phyloP scores from a whole-genome alignment of 2,113 vertebrate species.

The Passerina amoena region DNA sequence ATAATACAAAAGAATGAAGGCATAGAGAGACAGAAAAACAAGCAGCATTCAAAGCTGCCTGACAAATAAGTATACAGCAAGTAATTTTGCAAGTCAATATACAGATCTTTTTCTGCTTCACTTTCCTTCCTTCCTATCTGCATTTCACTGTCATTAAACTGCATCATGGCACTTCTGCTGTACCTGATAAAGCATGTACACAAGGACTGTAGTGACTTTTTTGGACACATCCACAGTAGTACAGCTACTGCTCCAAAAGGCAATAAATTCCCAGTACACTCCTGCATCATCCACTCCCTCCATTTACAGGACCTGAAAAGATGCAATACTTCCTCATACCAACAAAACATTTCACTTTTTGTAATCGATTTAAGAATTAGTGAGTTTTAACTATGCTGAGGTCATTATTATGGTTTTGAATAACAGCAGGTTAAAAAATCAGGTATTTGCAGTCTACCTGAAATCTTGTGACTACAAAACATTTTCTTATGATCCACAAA shows the following conservation, averaged over 20 bases:
- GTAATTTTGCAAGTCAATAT: not conserved
- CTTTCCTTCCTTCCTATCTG: not conserved
- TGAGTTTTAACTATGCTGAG: not conserved
- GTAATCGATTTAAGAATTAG: not conserved
- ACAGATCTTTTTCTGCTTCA: not conserved
- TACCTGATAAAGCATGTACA: not conserved
- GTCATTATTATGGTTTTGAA: not conserved
- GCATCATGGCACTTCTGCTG: not conserved
- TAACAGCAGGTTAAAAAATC: not conserved
- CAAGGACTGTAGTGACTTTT: not conserved
- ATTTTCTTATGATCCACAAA: not conserved
- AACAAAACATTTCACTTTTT: not conserved
- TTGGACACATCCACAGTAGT: not conserved
- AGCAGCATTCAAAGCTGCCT: not conserved
- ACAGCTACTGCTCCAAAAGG: not conserved
- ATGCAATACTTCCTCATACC: not conserved
- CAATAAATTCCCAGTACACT: not conserved
- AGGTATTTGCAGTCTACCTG: not conserved
- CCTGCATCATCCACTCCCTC: not conserved
- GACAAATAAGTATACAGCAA: not conserved
- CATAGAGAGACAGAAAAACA: not conserved
- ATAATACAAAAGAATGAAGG: not conserved
- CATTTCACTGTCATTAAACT: not conserved
- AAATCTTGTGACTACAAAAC: not conserved
- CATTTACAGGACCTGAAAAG: not conserved